These are phyloP conservation scores for Nemurella pictetii DNA, from an alignment of 2,888 invertebrate species.

Conservation along the genomic window DNA sequence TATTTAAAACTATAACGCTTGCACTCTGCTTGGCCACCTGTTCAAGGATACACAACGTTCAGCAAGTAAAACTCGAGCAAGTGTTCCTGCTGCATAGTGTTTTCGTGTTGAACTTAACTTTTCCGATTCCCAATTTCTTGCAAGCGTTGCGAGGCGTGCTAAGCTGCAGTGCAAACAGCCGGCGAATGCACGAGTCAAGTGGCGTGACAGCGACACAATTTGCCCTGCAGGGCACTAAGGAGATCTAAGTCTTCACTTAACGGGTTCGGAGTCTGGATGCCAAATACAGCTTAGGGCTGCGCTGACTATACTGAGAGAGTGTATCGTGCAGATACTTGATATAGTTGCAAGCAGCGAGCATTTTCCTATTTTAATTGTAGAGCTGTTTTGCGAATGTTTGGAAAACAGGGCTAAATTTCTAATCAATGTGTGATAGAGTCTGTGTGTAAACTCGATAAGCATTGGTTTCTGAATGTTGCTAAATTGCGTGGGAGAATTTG, in stretches of 20 bases:
- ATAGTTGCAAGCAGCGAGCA: no score
- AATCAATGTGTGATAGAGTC: no score
- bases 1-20: not conserved
- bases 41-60: not conserved
- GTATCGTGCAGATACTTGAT: no score
- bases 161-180: not conserved
- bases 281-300: not conserved
- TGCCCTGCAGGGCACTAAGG: not conserved
- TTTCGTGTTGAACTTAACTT: not conserved
- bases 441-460: no score
- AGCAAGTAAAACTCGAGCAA: not conserved
- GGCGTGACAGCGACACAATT: not conserved
- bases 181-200: not conserved
- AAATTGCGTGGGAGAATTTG: no score
- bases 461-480: no score
- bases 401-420: no score
- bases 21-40: not conserved
- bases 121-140: not conserved
- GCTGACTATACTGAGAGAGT: no score
- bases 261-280: not conserved
- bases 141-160: not conserved
- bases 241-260: not conserved
- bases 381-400: no score
- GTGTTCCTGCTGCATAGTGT: not conserved
- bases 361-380: no score